Evolutionary conservation across 2,888 invertebrate genomes (phyloP), one percentile per base, ranked within the genome.

Genomic region (Rhopalosiphum nymphaeae): DNA sequence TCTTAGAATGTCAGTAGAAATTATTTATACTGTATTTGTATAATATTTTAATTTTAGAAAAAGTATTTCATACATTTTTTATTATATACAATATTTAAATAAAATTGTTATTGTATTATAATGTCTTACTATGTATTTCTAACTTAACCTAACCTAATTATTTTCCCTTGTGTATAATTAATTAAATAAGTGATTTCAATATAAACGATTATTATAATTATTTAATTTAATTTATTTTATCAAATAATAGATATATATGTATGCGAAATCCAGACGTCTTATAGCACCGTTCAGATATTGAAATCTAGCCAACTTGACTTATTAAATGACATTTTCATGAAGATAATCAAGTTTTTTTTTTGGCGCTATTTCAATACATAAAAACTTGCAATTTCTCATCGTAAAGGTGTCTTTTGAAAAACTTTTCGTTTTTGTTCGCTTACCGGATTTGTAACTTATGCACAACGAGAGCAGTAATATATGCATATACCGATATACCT

Each of bases 381-480:
- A 61, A 46, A 84, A 91, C 42, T 91, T 78, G 36, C 21, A 11
- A 44, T 9, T 44, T 10, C 25, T 85, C 57, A 85, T 91, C 91
- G 91, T 25, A 21, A 53, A 7, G 78, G 78, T 21, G 26, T n/a
- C n/a, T 85, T 85, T 36, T n/a, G 9, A 44, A 92, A 92, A 92
- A 92, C 92, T 87, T 92, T 92, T 67, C 36, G 86, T 36, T 49
- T 87, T 87, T 89, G 9, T 91, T 86, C 61, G 67, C 42, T 67
- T 88, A 88, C 88, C 92, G 42, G 49, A 67, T 67, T 5, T 87
- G 87, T 53, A 53, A 92, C 88, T 92, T 92, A 21, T 61, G 92
- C 42, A 36, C 87, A 13, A 11, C 46, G 42, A 78, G 29, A 91
- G 13, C 4, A 44, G n/a, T 36, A 36, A 78, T 78, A 56, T 56